These are phyloP conservation scores for Pyrocoelia pectoralis DNA, from an alignment of 2,888 invertebrate species.

Conservation along the genomic window DNA sequence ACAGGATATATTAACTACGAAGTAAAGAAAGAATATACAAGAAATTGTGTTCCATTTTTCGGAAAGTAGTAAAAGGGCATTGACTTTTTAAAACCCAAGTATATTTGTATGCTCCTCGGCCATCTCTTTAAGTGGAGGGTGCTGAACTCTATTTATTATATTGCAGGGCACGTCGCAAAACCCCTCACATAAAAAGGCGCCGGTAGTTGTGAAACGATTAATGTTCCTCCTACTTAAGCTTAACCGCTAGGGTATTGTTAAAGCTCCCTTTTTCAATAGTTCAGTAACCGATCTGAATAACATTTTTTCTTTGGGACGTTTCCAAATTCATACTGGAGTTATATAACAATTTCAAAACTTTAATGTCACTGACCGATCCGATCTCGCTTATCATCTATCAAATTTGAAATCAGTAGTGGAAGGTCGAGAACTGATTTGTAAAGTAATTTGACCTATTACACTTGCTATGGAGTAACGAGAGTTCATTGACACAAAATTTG, in stretches of 20 bases:
- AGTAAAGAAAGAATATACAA: not conserved
- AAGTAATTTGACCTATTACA: slow-evolving; percentile 31
- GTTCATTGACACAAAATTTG: slow-evolving; percentile 1
- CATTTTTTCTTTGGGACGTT: not conserved
- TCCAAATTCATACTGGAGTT: not conserved
- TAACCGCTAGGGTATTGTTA: slow-evolving; percentile 8
- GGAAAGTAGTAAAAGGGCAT: slow-evolving; percentile 12
- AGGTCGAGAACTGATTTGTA: slow-evolving; percentile 28
- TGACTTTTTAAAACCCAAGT: slow-evolving; percentile 13
- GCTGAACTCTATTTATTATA: slow-evolving; percentile 12
- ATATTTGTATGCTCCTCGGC: not conserved
- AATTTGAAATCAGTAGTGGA: slow-evolving; percentile 22
- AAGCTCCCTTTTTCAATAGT: not conserved
- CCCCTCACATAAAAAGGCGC: slow-evolving; percentile 12
- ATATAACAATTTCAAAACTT: slow-evolving; percentile 5
- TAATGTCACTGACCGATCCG: slow-evolving; percentile 27
- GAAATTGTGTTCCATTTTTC: not conserved
- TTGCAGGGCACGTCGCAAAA: slow-evolving; percentile 4
- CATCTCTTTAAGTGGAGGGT: slow-evolving; percentile 12
- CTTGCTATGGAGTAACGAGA: not conserved
- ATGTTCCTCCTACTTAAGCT: not conserved
- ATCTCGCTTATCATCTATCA: slow-evolving; percentile 8
- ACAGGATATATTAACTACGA: not conserved
- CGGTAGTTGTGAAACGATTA: slow-evolving; percentile 2
- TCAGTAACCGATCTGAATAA: not conserved